These are phyloP conservation scores for Mantis religiosa DNA, from an alignment of 2,888 invertebrate species.

Conservation along the genomic window DNA sequence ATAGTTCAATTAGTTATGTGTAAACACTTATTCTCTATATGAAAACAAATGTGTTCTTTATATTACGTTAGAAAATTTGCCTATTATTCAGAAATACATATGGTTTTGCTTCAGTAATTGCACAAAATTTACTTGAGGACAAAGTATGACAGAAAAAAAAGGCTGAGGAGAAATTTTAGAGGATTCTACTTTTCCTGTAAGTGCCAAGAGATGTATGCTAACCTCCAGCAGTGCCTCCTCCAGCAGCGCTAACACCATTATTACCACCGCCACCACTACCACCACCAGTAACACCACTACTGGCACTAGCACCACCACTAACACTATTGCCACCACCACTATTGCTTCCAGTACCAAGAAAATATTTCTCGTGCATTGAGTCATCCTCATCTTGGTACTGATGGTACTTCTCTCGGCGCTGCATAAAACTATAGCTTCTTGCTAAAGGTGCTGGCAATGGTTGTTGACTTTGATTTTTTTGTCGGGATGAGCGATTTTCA, in stretches of 20 bases:
- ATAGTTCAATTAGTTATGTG: too few relatives aligned
- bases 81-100: too few relatives aligned
- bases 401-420: conserved; percentile 38
- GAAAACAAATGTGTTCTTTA: too few relatives aligned
- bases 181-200: not conserved
- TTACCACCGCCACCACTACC: not conserved
- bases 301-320: not conserved
- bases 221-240: not conserved
- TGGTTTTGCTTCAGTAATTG: too few relatives aligned
- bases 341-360: conserved; percentile 41
- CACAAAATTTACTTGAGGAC: too few relatives aligned
- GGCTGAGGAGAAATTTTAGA: too few relatives aligned
- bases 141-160: too few relatives aligned
- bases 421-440: conserved; percentile 57
- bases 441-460: conserved; percentile 45
- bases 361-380: conserved; percentile 78
- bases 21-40: too few relatives aligned
- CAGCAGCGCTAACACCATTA: not conserved
- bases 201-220: not conserved
- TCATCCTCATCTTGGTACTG: conserved; percentile 56
- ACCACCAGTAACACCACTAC: not conserved
- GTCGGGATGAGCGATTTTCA: conserved; percentile 33
- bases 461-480: conserved; percentile 35
- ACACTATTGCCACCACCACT: not conserved
- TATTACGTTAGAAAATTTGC: too few relatives aligned